Percentiles rank a stretch among this genome's conserved stretches.
phyloP scores from a whole-genome alignment of 2,888 invertebrate genomes.

The Ophion ellenae region DNA sequence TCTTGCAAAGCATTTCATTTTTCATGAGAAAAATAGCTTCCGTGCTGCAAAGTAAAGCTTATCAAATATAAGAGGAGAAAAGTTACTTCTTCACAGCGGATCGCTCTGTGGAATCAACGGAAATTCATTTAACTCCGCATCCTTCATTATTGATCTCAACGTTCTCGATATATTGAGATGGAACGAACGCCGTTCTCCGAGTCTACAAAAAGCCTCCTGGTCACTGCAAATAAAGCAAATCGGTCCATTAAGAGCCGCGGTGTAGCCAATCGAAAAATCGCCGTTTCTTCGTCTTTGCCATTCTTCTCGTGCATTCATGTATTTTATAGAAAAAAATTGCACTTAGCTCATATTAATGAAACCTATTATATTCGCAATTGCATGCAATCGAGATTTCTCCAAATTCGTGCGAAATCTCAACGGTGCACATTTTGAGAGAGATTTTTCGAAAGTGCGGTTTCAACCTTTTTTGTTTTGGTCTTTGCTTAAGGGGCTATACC shows the following conservation, averaged over 20 bases:
- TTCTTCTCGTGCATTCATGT: background rate
- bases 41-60: conserved; percentile 24
- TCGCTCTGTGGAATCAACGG: conserved; percentile 26
- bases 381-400: no score
- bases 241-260: background rate
- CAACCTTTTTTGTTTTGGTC: background rate
- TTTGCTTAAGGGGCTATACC: no score
- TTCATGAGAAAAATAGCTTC: conserved; percentile 23
- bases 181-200: background rate
- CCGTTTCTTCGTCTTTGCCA: background rate
- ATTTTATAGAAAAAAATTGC: background rate
- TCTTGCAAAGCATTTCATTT: conserved; percentile 10
- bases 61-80: background rate
- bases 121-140: conserved; percentile 36
- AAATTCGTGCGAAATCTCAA: no score
- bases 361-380: background rate
- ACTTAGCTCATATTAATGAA: background rate
- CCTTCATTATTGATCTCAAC: background rate
- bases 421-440: no score
- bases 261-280: background rate
- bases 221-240: background rate
- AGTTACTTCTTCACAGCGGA: conserved; percentile 9
- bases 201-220: background rate
- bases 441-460: background rate
- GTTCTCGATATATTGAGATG: background rate